Percentiles rank a stretch among this genome's conserved stretches.
phyloP scores from a whole-genome alignment of 2,797 vertebrate genomes.

The Argya squamiceps region DNA sequence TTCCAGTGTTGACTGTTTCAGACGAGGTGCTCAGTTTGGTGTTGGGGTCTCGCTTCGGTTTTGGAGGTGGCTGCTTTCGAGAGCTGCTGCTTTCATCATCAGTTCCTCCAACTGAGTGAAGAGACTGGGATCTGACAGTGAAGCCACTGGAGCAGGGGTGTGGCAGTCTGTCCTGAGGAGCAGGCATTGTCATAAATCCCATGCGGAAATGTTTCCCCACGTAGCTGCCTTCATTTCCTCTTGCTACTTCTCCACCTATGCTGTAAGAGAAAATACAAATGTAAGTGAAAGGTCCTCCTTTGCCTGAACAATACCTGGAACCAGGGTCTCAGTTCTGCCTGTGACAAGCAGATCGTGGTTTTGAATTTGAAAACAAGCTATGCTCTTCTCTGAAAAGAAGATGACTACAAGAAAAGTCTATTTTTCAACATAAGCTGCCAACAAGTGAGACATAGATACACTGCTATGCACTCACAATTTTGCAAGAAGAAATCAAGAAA shows the following conservation, averaged over 20 bases:
- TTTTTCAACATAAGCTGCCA: not conserved
- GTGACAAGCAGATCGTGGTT: not conserved
- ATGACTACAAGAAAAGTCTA: not conserved
- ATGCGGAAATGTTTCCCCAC: constrained; percentile 93
- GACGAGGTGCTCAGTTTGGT: constrained; percentile 98
- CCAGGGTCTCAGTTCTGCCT: not conserved
- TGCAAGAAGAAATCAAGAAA: not conserved
- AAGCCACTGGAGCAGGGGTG: constrained; percentile 90
- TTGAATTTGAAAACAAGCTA: not conserved
- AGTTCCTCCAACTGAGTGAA: constrained; percentile 92
- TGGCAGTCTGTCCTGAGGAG: constrained; percentile 89
- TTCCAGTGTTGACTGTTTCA: constrained; percentile 91
- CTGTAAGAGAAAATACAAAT: constrained; percentile 74
- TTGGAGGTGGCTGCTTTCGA: constrained; percentile 94
- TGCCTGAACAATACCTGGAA: not conserved
- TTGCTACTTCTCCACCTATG: constrained; percentile 89
- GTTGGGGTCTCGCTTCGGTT: constrained; percentile 95
- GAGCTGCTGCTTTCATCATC: constrained; percentile 93
- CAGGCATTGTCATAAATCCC: constrained; percentile 95
- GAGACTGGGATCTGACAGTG: constrained; percentile 93
- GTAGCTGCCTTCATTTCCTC: constrained; percentile 85
- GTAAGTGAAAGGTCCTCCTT: not conserved
- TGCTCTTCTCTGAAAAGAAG: not conserved
- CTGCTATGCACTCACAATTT: not conserved
- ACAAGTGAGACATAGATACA: not conserved